A percentile compares a stretch with the other conserved stretches of the same genome.
Conservation (phyloP, 2,113 vertebrate genomes). For the Sterrhoptilus dennistouni region DNA sequence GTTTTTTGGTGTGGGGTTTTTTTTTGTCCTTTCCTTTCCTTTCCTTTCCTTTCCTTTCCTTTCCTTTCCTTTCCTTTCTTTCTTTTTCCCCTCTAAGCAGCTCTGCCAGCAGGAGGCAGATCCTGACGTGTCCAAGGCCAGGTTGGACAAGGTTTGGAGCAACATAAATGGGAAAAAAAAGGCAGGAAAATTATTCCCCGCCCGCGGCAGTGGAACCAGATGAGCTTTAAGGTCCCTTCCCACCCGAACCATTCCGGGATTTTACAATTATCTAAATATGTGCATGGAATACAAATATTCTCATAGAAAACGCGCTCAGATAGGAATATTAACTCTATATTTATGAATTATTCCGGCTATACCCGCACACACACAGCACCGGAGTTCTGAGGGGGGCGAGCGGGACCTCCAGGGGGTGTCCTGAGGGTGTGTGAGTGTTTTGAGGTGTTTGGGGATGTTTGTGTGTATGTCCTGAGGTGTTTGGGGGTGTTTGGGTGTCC, state of each 20-base stretch:
- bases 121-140: neutral
- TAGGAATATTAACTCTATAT: rapidly evolving
- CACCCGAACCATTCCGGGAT: neutral
- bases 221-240: neutral
- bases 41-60: too few species aligned
- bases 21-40: neutral
- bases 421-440: too few species aligned
- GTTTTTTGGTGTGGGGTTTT: too few species aligned
- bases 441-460: too few species aligned
- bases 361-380: neutral
- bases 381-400: neutral
- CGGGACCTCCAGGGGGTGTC: too few species aligned
- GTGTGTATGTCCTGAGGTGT: too few species aligned
- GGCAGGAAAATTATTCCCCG: too few species aligned
- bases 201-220: neutral
- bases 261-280: rapidly evolving
- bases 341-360: rapidly evolving
- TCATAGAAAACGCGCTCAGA: rapidly evolving
- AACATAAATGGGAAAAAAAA: too few species aligned
- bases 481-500: too few species aligned
- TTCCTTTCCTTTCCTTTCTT: too few species aligned
- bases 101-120: neutral
- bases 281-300: neutral
- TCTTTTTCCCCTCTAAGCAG: rapidly evolving
- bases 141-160: neutral